phyloP scores from a whole-genome alignment of 37 sponge, comb jelly and placozoan species.

The Agelas oroides region DNA sequence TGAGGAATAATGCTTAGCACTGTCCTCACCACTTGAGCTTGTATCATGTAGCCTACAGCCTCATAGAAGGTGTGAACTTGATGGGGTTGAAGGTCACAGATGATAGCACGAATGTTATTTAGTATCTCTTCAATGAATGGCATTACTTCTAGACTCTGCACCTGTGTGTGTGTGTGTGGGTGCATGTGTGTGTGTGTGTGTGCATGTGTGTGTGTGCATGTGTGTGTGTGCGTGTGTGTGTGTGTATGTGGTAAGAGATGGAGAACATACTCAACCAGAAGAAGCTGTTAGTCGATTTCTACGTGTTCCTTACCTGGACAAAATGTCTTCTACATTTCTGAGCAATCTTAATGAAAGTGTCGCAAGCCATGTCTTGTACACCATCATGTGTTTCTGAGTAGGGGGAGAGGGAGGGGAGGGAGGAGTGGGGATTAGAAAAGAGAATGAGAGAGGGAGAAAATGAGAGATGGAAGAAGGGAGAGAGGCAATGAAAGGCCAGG shows the following conservation, averaged over 20 bases:
- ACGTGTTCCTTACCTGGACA: constrained; percentile 77
- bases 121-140: constrained; percentile 97
- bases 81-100: constrained; percentile 97
- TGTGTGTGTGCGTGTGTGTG: background rate
- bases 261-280: no score
- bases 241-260: no score
- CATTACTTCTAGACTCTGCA: constrained; percentile 90
- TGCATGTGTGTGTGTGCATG: background rate
- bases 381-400: constrained; percentile 94
- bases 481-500: background rate
- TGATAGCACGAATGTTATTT: constrained; percentile 90
- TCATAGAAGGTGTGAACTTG: constrained; percentile 99
- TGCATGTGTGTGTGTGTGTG: no score
- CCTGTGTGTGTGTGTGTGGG: constrained; percentile 12
- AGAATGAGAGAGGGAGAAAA: background rate
- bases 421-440: background rate
- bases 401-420: background rate
- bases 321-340: constrained; percentile 98
- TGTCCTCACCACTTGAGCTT: constrained; percentile 88
- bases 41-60: constrained; percentile 99
- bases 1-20: no score
- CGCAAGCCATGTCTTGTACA: constrained; percentile 99
- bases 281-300: no score
- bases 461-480: background rate
- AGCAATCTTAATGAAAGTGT: constrained; percentile 99